Percentiles rank a stretch among this genome's conserved stretches.
These are phyloP conservation scores for Xenus cinereus DNA, from an alignment of 2,113 vertebrate species.

Conservation along the genomic window DNA sequence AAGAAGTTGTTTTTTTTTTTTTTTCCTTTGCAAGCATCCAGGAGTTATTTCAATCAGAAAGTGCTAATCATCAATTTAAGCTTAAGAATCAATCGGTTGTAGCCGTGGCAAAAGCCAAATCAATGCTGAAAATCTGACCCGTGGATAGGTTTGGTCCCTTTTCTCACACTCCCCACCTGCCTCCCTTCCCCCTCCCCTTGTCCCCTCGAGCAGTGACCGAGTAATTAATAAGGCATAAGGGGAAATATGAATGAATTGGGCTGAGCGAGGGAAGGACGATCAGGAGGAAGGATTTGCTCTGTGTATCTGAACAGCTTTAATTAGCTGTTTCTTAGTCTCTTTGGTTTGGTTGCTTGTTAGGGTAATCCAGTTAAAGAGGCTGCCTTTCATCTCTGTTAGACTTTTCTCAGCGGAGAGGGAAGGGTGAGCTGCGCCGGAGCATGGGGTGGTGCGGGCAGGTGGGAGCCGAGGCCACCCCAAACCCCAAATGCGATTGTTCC, in stretches of 20 bases:
- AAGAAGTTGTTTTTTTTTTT: neutral
- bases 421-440: slow-evolving; percentile 4
- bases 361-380: slow-evolving; percentile 81
- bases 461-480: slow-evolving; percentile 3
- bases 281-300: slow-evolving; percentile 59
- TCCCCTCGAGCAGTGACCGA: neutral
- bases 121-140: slow-evolving; percentile 58
- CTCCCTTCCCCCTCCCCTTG: slow-evolving; percentile 22
- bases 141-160: slow-evolving; percentile 28
- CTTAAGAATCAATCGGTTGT: slow-evolving; percentile 38
- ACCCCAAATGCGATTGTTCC: slow-evolving; percentile 35
- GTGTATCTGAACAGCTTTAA: slow-evolving; percentile 76
- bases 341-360: slow-evolving; percentile 72
- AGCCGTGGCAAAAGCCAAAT: slow-evolving; percentile 46
- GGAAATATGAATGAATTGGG: slow-evolving; percentile 76
- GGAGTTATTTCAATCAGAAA: slow-evolving; percentile 48
- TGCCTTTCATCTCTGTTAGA: slow-evolving; percentile 78
- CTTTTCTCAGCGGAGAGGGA: slow-evolving; percentile 58
- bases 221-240: slow-evolving; percentile 75
- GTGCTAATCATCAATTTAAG: slow-evolving; percentile 46
- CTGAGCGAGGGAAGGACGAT: slow-evolving; percentile 41
- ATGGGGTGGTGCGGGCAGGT: neutral
- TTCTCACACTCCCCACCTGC: slow-evolving; percentile 69
- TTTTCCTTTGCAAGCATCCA: neutral
- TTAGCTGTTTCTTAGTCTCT: slow-evolving; percentile 77